A percentile compares a stretch with the other conserved stretches of the same genome.
These are phyloP conservation scores for Gryllus longicercus DNA, from an alignment of 2,888 invertebrate genomes.

Conservation along the genomic window DNA sequence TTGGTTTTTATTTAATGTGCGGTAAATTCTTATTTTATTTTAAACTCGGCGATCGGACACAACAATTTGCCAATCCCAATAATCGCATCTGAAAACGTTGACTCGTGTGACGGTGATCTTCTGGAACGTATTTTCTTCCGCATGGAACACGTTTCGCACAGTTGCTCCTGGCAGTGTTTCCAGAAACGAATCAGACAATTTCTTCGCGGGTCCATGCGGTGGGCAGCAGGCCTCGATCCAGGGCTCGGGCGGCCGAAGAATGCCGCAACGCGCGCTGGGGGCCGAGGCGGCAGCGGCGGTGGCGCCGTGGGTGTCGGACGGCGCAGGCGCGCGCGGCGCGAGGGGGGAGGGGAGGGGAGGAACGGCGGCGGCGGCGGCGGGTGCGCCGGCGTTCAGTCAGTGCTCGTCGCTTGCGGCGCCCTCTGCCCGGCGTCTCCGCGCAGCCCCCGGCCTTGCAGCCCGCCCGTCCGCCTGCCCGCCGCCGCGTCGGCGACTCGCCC, in stretches of 20 bases:
- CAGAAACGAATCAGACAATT: no score
- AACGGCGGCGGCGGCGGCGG: neutral
- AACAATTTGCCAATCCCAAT: no score
- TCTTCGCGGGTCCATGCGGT: no score
- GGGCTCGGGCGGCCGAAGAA: neutral
- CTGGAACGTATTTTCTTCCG: no score
- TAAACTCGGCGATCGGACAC: no score
- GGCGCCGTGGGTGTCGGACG: neutral
- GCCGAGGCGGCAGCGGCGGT: neutral
- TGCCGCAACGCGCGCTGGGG: neutral
- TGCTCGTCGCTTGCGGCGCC: constrained; percentile 17
- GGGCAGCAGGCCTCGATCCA: neutral
- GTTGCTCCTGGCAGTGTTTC: no score
- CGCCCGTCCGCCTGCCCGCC: neutral
- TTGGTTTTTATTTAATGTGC: no score
- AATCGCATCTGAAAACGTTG: no score
- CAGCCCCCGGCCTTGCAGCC: neutral
- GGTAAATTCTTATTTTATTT: no score
- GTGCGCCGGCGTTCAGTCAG: constrained; percentile 8
- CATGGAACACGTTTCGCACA: no score
- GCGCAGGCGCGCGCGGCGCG: neutral
- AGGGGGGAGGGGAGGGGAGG: neutral
- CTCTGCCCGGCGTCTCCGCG: neutral
- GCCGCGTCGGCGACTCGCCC: no score
- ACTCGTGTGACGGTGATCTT: no score